These are phyloP conservation scores for Archaeoteleia sp. DNA, from an alignment of 2,888 invertebrate genomes.

Conservation along the genomic window DNA sequence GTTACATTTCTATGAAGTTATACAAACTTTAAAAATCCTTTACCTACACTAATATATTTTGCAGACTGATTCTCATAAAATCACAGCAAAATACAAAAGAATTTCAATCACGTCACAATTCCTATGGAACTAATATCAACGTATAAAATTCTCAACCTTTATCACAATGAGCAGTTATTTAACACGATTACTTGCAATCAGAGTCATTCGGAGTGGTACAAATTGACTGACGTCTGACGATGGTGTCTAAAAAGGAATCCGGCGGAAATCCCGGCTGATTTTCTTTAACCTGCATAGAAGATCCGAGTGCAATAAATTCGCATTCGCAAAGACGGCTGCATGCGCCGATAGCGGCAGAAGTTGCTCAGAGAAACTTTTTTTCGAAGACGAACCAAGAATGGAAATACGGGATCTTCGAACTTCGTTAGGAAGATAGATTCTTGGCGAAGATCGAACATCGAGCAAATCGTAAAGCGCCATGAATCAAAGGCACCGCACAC, in stretches of 20 bases:
- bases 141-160: no score
- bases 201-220: conserved; percentile 19
- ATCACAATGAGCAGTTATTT: conserved; percentile 21
- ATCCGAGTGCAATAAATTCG: conserved; percentile 27
- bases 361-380: conserved; percentile 33
- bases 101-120: no score
- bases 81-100: no score
- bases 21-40: no score
- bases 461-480: conserved; percentile 11
- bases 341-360: conserved; percentile 34
- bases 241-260: conserved; percentile 14
- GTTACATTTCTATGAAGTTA: no score
- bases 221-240: conserved; percentile 25
- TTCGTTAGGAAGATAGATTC: conserved; percentile 35
- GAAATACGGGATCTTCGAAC: conserved; percentile 42
- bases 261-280: conserved; percentile 17
- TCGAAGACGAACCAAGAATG: conserved; percentile 32
- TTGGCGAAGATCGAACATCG: conserved; percentile 14
- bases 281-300: conserved; percentile 8
- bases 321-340: conserved; percentile 6
- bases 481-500: conserved; percentile 9
- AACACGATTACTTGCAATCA: conserved; percentile 12
- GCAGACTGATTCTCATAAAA: no score
- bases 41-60: no score
- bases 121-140: no score